phyloP scores from a whole-genome alignment of 1,140 invertebrate genomes.

The Drosophila lini region DNA sequence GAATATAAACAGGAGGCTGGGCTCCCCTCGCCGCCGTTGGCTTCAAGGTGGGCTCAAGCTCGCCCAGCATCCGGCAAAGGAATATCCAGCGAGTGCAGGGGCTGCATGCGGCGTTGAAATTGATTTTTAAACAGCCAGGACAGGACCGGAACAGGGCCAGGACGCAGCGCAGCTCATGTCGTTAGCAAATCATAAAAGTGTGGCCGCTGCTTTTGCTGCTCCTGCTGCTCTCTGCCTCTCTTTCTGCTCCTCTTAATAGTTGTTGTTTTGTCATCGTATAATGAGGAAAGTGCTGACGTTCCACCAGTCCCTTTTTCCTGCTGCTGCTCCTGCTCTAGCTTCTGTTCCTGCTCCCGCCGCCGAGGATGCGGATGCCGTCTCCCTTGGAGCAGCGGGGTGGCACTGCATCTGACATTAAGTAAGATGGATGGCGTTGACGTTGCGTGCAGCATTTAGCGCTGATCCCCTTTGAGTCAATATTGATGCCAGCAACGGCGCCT shows the following conservation, averaged over 20 bases:
- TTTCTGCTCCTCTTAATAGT: slow-evolving; percentile 43
- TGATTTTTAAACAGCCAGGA: slow-evolving; percentile 78
- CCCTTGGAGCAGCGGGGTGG: slow-evolving; percentile 28
- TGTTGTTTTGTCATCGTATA: slow-evolving; percentile 78
- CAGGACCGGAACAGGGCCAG: slow-evolving; percentile 25
- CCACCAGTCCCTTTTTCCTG: slow-evolving; percentile 3
- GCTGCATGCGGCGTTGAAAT: slow-evolving; percentile 66
- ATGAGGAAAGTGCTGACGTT: slow-evolving; percentile 64
- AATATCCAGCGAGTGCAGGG: slow-evolving; percentile 22
- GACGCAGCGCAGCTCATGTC: slow-evolving; percentile 56
- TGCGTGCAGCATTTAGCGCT: slow-evolving; percentile 78
- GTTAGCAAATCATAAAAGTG: slow-evolving; percentile 81
- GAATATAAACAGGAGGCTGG: slow-evolving; percentile 66
- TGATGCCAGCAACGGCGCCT: slow-evolving; percentile 51
- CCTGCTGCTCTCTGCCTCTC: slow-evolving; percentile 8
- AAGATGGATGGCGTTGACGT: slow-evolving; percentile 77
- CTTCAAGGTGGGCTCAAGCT: slow-evolving; percentile 19
- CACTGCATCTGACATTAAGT: slow-evolving; percentile 78
- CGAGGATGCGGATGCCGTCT: slow-evolving; percentile 2
- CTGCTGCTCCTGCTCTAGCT: not conserved
- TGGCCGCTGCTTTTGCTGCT: slow-evolving; percentile 43
- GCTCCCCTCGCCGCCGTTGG: slow-evolving; percentile 20
- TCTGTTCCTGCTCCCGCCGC: not conserved
- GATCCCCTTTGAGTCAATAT: slow-evolving; percentile 77
- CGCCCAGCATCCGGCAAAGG: slow-evolving; percentile 1